phyloP scores from a whole-genome alignment of 2,888 invertebrate genomes.

The Spodoptera exigua region DNA sequence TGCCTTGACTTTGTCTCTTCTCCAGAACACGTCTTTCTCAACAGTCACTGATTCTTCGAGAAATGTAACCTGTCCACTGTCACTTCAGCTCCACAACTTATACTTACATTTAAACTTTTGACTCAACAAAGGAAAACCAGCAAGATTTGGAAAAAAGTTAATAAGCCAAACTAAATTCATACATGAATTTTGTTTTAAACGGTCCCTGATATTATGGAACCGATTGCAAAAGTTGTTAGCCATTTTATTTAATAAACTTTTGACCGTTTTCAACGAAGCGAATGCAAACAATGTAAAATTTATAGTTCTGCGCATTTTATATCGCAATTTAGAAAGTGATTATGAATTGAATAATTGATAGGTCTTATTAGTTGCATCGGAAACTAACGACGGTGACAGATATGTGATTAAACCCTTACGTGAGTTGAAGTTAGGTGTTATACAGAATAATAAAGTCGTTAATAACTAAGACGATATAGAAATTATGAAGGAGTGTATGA shows the following conservation, averaged over 20 bases:
- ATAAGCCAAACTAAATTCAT: constrained; percentile 59
- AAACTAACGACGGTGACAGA: constrained; percentile 29
- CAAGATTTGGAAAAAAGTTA: constrained; percentile 57
- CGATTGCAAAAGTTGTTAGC: constrained; percentile 7
- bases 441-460: constrained; percentile 42
- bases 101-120: constrained; percentile 51
- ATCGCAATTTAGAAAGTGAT: constrained; percentile 45
- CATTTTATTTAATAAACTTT: constrained; percentile 25
- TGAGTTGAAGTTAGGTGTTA: constrained; percentile 24
- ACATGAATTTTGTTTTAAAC: constrained; percentile 51
- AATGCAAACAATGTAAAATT: constrained; percentile 1
- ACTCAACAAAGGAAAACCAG: constrained; percentile 56
- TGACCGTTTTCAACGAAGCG: constrained; percentile 5
- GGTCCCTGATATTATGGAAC: constrained; percentile 21
- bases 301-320: constrained; percentile 11
- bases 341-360: constrained; percentile 45
- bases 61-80: background rate
- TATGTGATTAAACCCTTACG: constrained; percentile 34
- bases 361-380: constrained; percentile 31
- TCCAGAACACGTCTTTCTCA: background rate
- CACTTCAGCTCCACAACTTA: background rate
- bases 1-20: too few species aligned
- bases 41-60: background rate
- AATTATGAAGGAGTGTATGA: background rate
- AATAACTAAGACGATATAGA: constrained; percentile 23